phyloP scores from a whole-genome alignment of 2,888 invertebrate genomes.

The Melieria crassipennis region DNA sequence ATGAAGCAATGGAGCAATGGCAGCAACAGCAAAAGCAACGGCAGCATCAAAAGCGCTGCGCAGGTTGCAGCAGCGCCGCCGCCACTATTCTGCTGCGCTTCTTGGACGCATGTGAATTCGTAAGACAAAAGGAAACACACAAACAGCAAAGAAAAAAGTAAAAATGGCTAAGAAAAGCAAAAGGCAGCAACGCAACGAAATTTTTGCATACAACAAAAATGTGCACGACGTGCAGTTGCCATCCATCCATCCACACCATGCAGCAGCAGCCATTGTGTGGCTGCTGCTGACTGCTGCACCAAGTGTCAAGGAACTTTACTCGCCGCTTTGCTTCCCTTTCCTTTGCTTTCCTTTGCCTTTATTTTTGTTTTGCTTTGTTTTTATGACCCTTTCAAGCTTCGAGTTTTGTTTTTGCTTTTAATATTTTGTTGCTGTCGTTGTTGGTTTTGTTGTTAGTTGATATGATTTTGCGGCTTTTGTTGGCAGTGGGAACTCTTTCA shows the following conservation, averaged over 20 bases:
- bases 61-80: background rate
- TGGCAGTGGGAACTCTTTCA: no score
- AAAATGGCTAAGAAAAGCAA: background rate
- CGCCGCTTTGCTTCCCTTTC: constrained; percentile 32
- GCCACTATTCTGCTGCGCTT: background rate
- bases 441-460: no score
- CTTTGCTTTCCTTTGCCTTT: constrained; percentile 1
- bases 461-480: no score
- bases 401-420: background rate
- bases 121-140: background rate
- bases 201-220: constrained; percentile 12
- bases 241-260: no score
- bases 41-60: background rate
- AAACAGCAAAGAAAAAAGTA: background rate
- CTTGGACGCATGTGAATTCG: constrained; percentile 4
- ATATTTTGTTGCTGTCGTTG: no score
- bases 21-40: background rate
- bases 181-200: background rate
- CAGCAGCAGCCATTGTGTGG: no score
- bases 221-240: no score
- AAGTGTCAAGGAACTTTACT: constrained; percentile 42
- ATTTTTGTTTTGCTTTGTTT: background rate
- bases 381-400: background rate
- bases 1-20: no score
- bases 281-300: background rate